A percentile compares a stretch with the other conserved stretches of the same genome.
phyloP scores from a whole-genome alignment of 2,113 vertebrate species.

The Erythrolamprus reginae region DNA sequence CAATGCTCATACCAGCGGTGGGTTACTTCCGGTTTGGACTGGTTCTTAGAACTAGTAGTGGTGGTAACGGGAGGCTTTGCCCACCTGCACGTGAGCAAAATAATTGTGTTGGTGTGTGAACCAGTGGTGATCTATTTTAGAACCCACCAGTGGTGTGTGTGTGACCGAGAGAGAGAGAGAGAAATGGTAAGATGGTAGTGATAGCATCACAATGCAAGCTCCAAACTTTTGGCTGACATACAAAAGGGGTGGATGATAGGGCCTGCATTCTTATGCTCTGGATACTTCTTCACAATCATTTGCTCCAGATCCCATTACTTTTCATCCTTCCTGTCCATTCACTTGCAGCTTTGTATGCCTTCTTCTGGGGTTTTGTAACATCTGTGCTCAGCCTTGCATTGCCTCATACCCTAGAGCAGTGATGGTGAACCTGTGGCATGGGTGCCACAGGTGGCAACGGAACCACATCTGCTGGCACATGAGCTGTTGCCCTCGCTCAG shows the following conservation, averaged over 20 bases:
- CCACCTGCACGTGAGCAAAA: no score
- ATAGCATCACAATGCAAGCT: not conserved
- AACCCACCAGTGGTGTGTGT: not conserved
- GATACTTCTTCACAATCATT: not conserved
- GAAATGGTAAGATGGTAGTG: not conserved
- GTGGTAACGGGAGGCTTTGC: no score
- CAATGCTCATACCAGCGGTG: not conserved
- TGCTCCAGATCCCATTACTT: not conserved
- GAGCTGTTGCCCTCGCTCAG: no score
- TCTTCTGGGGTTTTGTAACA: not conserved
- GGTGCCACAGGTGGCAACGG: no score
- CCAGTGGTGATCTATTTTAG: no score
- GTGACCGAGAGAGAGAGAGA: no score
- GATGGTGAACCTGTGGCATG: no score
- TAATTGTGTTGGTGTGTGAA: no score
- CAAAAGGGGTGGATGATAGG: not conserved
- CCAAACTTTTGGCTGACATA: not conserved
- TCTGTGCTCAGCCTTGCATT: not conserved
- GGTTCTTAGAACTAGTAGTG: no score
- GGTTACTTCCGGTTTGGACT: no score
- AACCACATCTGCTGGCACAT: no score
- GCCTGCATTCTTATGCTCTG: not conserved
- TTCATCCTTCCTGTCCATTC: not conserved
- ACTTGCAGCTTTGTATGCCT: not conserved
- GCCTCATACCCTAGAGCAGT: not conserved